phyloP scores from a whole-genome alignment of 2,888 invertebrate species.

The Drosophila antonietae region DNA sequence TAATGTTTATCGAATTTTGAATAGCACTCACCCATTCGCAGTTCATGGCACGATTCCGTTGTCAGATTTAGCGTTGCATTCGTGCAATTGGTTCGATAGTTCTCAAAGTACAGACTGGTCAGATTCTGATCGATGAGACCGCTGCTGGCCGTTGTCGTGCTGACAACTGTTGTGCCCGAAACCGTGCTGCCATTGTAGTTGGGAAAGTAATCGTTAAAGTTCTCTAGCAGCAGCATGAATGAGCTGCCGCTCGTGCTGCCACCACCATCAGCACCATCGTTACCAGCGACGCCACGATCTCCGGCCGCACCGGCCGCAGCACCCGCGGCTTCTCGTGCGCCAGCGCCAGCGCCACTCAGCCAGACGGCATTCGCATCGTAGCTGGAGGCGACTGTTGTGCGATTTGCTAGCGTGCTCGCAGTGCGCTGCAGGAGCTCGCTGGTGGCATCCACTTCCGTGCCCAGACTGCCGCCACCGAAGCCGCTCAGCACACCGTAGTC shows the following conservation, averaged over 20 bases:
- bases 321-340: conserved; percentile 8
- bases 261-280: conserved; percentile 4
- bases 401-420: conserved; percentile 58
- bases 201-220: conserved; percentile 92
- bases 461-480: conserved; percentile 53
- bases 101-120: conserved; percentile 81
- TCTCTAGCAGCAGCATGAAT: conserved; percentile 89
- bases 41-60: conserved; percentile 75
- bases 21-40: conserved; percentile 78
- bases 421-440: conserved; percentile 60
- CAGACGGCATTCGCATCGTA: conserved; percentile 43
- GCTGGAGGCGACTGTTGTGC: conserved; percentile 33
- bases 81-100: conserved; percentile 83
- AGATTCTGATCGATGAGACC: conserved; percentile 80
- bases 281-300: conserved; percentile 5
- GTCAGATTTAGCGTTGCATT: conserved; percentile 79
- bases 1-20: no score
- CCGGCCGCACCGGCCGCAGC: conserved; percentile 3
- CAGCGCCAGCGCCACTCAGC: conserved; percentile 32
- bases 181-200: conserved; percentile 85
- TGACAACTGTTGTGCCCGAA: conserved; percentile 80
- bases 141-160: conserved; percentile 64
- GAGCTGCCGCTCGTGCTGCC: conserved; percentile 81
- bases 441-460: conserved; percentile 36
- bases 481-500: conserved; percentile 76